Evolutionary conservation across 2,113 vertebrate genomes (phyloP).

Genomic region (Psephotus haematonotus): DNA sequence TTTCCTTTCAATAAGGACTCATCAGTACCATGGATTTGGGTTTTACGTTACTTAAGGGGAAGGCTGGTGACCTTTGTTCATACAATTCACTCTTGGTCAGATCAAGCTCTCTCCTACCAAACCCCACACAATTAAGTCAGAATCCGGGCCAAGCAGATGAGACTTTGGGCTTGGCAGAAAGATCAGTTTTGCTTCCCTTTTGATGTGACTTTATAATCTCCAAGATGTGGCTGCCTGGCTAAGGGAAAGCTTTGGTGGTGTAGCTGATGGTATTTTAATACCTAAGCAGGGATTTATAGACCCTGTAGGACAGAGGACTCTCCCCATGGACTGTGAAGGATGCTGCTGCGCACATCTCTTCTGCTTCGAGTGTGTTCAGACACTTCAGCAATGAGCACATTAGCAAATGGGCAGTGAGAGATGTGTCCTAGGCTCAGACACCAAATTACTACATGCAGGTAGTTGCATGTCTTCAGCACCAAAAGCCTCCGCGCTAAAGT

Average conservation of each 20-base stretch:
- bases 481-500: background rate
- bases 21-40: background rate
- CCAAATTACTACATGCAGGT: background rate
- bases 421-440: background rate
- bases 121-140: background rate
- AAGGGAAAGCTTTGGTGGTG: background rate
- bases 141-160: background rate
- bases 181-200: background rate
- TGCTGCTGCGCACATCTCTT: background rate
- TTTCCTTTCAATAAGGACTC: background rate
- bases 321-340: background rate
- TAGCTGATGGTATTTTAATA: background rate
- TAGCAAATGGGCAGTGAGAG: background rate
- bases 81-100: background rate
- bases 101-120: background rate
- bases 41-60: background rate
- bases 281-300: background rate
- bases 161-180: background rate
- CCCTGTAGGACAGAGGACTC: background rate
- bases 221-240: background rate
- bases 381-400: background rate
- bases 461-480: fast-evolving
- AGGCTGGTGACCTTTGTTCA: background rate
- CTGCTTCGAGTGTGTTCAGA: background rate
- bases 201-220: background rate